These are phyloP conservation scores for Drosophila antonietae DNA, from an alignment of 2,888 invertebrate species.

Conservation along the genomic window DNA sequence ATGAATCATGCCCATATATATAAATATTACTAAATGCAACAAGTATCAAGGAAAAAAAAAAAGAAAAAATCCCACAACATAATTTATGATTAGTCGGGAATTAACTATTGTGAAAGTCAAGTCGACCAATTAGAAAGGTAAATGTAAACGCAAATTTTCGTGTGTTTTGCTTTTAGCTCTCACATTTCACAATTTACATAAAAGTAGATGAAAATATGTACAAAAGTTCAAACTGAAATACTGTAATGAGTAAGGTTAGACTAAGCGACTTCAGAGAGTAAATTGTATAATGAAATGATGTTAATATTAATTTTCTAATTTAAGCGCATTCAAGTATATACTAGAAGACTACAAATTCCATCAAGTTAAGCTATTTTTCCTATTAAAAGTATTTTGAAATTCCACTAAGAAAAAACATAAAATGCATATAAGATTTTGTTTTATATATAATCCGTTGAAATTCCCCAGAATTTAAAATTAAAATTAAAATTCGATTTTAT, in stretches of 20 bases:
- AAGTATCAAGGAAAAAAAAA: not conserved
- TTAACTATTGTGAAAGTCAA: conserved; percentile 46
- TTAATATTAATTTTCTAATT: not conserved
- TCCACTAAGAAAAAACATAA: not conserved
- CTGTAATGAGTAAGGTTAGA: not conserved
- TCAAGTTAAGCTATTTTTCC: not conserved
- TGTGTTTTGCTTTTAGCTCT: not conserved
- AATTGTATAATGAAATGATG: not conserved
- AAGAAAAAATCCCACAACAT: conserved; percentile 8
- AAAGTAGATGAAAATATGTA: not conserved
- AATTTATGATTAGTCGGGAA: conserved; percentile 18
- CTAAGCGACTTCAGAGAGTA: not conserved
- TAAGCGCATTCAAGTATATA: not conserved
- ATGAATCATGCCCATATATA: conserved; percentile 23
- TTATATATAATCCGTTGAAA: not conserved
- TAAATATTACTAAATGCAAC: conserved; percentile 12
- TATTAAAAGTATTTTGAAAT: not conserved
- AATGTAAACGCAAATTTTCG: conserved; percentile 7
- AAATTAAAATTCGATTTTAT: not conserved
- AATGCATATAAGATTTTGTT: not conserved
- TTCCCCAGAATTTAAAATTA: not conserved
- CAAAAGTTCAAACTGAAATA: not conserved
- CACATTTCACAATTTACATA: conserved; percentile 26
- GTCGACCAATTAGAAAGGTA: conserved; percentile 47
- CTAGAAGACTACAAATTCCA: not conserved